phyloP scores from a whole-genome alignment of 2,888 invertebrate genomes.

The Drosophila greeni region DNA sequence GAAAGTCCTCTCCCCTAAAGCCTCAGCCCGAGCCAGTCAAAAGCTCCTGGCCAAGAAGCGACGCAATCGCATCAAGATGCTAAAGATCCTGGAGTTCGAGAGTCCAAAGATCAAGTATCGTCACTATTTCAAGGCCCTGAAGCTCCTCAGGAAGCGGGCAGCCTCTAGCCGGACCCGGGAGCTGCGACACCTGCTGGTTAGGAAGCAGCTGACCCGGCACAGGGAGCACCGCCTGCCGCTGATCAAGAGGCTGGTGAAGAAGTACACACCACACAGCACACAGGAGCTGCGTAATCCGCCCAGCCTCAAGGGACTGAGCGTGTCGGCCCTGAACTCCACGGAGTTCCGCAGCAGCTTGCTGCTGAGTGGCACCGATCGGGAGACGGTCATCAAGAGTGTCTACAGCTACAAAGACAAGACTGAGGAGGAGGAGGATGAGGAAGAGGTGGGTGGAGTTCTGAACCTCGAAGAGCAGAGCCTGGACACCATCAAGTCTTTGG shows the following conservation, averaged over 20 bases:
- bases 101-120: slow-evolving; percentile 64
- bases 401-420: slow-evolving; percentile 36
- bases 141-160: slow-evolving; percentile 38
- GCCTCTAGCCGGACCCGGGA: slow-evolving; percentile 33
- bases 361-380: slow-evolving; percentile 40
- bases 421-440: not conserved
- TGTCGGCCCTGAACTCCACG: slow-evolving; percentile 59
- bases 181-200: slow-evolving; percentile 42
- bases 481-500: slow-evolving; percentile 49
- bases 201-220: slow-evolving; percentile 47
- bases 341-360: slow-evolving; percentile 56
- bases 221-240: slow-evolving; percentile 65
- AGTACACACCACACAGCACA: slow-evolving; percentile 34
- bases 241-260: slow-evolving; percentile 64
- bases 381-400: slow-evolving; percentile 64
- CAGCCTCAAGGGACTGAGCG: slow-evolving; percentile 64
- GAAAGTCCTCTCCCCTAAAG: slow-evolving; percentile 29
- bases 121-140: slow-evolving; percentile 62
- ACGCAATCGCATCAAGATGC: slow-evolving; percentile 59
- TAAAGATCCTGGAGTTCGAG: slow-evolving; percentile 61
- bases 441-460: not conserved
- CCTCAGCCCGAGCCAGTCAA: slow-evolving; percentile 46
- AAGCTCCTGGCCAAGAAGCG: slow-evolving; percentile 51
- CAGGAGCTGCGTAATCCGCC: slow-evolving; percentile 46
- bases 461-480: slow-evolving; percentile 34